A percentile compares a stretch with the other conserved stretches of the same genome.
phyloP scores from a whole-genome alignment of 1,140 invertebrate species.

The Euwallacea fornicatus region DNA sequence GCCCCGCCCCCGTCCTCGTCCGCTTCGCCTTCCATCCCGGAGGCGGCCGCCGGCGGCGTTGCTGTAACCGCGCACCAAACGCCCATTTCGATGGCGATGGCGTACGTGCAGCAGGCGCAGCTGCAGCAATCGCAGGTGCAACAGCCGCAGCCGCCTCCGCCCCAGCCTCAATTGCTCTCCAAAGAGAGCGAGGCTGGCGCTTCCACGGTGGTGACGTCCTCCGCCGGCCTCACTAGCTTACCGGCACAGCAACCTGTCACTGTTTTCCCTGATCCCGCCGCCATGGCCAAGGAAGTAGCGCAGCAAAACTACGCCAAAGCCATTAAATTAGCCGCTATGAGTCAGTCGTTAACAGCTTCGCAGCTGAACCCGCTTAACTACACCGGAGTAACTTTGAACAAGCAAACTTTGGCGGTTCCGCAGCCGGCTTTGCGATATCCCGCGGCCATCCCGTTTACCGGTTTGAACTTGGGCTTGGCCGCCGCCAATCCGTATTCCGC shows the following conservation, averaged over 20 bases:
- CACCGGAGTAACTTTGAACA: slow-evolving; percentile 75
- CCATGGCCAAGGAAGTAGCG: slow-evolving; percentile 73
- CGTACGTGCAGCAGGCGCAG: slow-evolving; percentile 1
- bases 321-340: slow-evolving; percentile 62
- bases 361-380: slow-evolving; percentile 70
- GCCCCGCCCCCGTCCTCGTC: slow-evolving; percentile 49
- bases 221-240: slow-evolving; percentile 29
- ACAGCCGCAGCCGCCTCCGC: slow-evolving; percentile 42
- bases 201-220: slow-evolving; percentile 32
- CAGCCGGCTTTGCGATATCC: slow-evolving; percentile 45
- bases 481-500: slow-evolving; percentile 46
- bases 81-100: background rate
- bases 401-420: slow-evolving; percentile 57
- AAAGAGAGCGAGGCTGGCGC: slow-evolving; percentile 38
- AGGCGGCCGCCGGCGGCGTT: slow-evolving; percentile 29
- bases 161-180: slow-evolving; percentile 38
- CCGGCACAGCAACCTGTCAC: slow-evolving; percentile 42
- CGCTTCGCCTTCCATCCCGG: slow-evolving; percentile 45
- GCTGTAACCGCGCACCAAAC: slow-evolving; percentile 15
- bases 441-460: slow-evolving; percentile 41
- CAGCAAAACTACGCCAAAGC: slow-evolving; percentile 76
- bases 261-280: slow-evolving; percentile 57
- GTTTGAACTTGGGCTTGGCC: slow-evolving; percentile 44
- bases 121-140: slow-evolving; percentile 8
- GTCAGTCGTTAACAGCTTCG: slow-evolving; percentile 49